Conservation (phyloP, 2,888 invertebrate genomes). For the Caenorhabditis zanzibari region DNA sequence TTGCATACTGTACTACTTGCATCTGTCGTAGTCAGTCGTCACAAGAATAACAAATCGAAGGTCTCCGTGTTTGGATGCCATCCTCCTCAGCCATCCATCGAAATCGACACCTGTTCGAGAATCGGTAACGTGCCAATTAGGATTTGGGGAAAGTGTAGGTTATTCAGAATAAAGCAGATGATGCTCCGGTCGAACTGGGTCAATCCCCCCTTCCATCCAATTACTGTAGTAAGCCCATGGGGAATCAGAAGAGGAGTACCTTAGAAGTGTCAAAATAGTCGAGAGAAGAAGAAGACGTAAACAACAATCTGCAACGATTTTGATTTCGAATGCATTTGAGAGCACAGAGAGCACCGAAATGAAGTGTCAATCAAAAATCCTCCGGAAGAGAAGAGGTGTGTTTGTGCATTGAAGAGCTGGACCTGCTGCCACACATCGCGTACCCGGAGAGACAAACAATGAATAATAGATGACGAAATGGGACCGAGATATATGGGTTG, state of each 20-base stretch:
- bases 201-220: constrained; percentile 40
- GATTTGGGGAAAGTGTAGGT: constrained; percentile 31
- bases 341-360: constrained; percentile 62
- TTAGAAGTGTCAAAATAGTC: constrained; percentile 24
- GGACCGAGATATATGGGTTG: constrained; percentile 59
- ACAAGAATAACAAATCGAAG: constrained; percentile 58
- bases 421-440: constrained; percentile 54
- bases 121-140: constrained; percentile 45
- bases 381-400: constrained; percentile 58
- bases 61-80: constrained; percentile 8
- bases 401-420: constrained; percentile 64
- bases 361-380: constrained; percentile 65
- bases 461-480: constrained; percentile 62
- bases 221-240: constrained; percentile 48
- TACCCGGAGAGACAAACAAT: constrained; percentile 59
- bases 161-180: constrained; percentile 29
- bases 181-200: constrained; percentile 23
- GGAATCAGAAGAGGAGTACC: constrained; percentile 28
- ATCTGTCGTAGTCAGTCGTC: constrained; percentile 58
- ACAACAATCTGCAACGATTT: constrained; percentile 57
- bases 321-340: constrained; percentile 58
- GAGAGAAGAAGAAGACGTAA: constrained; percentile 48
- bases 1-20: constrained; percentile 61
- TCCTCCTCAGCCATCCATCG: constrained; percentile 8
- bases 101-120: constrained; percentile 62